These are phyloP conservation scores for Corynorhinus townsendii DNA, from an alignment of 2,113 vertebrate species.

Conservation along the genomic window DNA sequence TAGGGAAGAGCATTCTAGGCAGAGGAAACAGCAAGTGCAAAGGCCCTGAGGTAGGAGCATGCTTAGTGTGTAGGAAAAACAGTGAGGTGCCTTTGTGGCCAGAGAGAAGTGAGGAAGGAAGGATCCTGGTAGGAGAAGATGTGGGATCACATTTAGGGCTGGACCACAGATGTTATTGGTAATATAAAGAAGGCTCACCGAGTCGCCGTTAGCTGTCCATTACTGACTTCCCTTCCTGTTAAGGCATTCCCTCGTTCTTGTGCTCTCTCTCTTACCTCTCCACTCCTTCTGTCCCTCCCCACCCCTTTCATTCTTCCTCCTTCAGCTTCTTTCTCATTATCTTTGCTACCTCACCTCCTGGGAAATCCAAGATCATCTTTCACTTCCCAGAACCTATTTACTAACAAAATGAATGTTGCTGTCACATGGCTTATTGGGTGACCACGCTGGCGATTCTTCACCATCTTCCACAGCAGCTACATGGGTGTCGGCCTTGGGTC, in stretches of 20 bases:
- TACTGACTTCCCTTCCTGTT: background rate
- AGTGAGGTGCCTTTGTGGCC: background rate
- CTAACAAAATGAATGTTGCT: background rate
- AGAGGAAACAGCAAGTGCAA: background rate
- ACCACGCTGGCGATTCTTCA: background rate
- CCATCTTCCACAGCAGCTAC: background rate
- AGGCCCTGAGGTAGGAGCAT: background rate
- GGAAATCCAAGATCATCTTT: conserved; percentile 1
- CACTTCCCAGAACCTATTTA: background rate
- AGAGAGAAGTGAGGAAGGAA: background rate
- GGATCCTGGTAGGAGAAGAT: background rate
- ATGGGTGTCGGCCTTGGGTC: background rate
- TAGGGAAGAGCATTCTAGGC: background rate
- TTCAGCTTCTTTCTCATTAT: background rate
- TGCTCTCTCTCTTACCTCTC: background rate
- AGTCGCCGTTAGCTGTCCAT: background rate
- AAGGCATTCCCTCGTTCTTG: background rate
- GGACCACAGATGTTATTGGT: accelerated
- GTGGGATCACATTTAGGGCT: accelerated
- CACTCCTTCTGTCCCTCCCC: background rate
- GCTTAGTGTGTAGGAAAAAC: background rate
- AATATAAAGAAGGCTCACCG: no score
- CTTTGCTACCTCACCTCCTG: background rate
- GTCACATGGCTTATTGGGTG: conserved; percentile 16
- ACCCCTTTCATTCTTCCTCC: background rate